Percentiles rank a stretch among this genome's conserved stretches.
These are phyloP conservation scores for Myotis myotis DNA, from an alignment of 2,797 vertebrate genomes.

Conservation along the genomic window DNA sequence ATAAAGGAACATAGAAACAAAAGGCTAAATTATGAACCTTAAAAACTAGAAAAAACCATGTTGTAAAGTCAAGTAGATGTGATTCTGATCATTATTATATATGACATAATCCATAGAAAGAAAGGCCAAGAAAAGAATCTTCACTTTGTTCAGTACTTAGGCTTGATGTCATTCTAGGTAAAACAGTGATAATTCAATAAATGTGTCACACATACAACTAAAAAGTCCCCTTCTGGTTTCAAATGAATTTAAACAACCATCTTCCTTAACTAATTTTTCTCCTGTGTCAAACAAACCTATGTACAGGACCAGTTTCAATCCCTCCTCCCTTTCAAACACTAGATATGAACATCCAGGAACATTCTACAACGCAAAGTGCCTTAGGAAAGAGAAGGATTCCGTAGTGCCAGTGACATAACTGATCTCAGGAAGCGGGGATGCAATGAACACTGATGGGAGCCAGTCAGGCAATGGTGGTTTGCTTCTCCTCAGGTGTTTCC, in stretches of 20 bases:
- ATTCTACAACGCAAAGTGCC: conserved; percentile 87
- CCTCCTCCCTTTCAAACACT: conserved; percentile 85
- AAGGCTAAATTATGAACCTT: conserved; percentile 44
- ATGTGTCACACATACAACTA: conserved; percentile 73
- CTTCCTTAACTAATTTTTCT: conserved; percentile 80
- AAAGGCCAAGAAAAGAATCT: conserved; percentile 63
- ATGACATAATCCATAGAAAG: conserved; percentile 69
- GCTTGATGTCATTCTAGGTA: conserved; percentile 74
- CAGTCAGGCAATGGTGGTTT: conserved; percentile 92
- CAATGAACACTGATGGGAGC: conserved; percentile 63
- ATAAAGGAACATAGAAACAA: conserved; percentile 47
- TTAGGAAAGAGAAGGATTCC: conserved; percentile 85
- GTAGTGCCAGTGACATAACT: conserved; percentile 86
- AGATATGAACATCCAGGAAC: conserved; percentile 82
- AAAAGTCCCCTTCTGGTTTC: conserved; percentile 77
- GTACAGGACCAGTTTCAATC: conserved; percentile 78
- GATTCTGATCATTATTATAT: conserved; percentile 71
- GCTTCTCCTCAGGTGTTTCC: conserved; percentile 95
- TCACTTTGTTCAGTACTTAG: conserved; percentile 58
- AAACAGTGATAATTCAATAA: conserved; percentile 75
- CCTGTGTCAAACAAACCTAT: conserved; percentile 77
- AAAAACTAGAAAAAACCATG: conserved; percentile 71
- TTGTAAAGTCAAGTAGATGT: conserved; percentile 78
- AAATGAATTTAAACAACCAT: conserved; percentile 81
- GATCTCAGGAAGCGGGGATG: conserved; percentile 83